Conservation (phyloP, 2,113 vertebrate species). For the Lophius piscatorius region DNA sequence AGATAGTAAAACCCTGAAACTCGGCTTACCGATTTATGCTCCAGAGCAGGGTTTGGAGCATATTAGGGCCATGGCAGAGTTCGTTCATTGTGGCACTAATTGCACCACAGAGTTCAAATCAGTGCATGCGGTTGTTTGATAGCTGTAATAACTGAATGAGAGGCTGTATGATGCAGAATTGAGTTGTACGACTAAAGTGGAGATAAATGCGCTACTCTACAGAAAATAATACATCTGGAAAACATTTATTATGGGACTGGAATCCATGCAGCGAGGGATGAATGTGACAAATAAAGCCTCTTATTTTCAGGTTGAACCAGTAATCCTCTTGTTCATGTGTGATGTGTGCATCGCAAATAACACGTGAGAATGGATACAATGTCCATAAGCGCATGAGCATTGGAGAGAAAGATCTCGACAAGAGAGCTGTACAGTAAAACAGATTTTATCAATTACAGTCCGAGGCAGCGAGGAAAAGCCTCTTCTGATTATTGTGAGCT, state of each 20-base stretch:
- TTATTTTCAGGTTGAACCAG: slow-evolving; percentile 24
- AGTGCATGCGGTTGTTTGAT: slow-evolving; percentile 55
- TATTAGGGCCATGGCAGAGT: slow-evolving; percentile 35
- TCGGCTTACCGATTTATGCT: slow-evolving; percentile 59
- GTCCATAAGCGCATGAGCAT: background rate
- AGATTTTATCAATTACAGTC: slow-evolving; percentile 5
- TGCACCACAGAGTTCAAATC: slow-evolving; percentile 45
- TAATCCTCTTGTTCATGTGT: slow-evolving; percentile 23
- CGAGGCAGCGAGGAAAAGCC: slow-evolving; percentile 1
- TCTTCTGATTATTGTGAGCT: slow-evolving; percentile 11
- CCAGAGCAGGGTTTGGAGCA: slow-evolving; percentile 35
- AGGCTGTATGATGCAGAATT: slow-evolving; percentile 23
- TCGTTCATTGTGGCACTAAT: slow-evolving; percentile 57
- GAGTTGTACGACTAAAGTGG: slow-evolving; percentile 33
- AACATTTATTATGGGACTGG: slow-evolving; percentile 22
- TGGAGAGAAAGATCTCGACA: slow-evolving; percentile 1
- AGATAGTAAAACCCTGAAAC: slow-evolving; percentile 61
- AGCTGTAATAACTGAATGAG: slow-evolving; percentile 44
- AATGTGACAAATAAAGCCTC: slow-evolving; percentile 33
- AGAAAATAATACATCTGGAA: slow-evolving; percentile 48
- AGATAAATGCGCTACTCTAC: slow-evolving; percentile 46
- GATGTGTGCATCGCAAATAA: slow-evolving; percentile 18
- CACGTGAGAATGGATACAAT: slow-evolving; percentile 7
- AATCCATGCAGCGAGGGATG: slow-evolving; percentile 34
- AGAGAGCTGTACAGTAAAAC: background rate